Percentiles rank a stretch among this genome's conserved stretches.
phyloP scores from a whole-genome alignment of 1,140 invertebrate species.

The Sycophaga agraensis region DNA sequence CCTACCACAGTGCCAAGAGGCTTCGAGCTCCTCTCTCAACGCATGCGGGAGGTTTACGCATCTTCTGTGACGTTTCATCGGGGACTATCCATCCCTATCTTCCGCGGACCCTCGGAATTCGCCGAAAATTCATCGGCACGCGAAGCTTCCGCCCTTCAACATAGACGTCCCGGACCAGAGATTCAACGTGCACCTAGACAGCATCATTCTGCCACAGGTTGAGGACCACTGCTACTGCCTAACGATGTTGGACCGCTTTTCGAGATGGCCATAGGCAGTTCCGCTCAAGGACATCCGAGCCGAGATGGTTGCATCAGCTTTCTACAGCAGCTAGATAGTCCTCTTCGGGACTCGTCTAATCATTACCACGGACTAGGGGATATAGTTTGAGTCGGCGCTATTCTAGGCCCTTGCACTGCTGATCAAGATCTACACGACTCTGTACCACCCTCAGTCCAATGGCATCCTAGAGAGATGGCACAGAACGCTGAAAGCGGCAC shows the following conservation, averaged over 20 bases:
- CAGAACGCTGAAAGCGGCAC: background rate
- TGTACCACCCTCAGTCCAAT: background rate
- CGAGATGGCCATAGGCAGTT: too few relatives aligned
- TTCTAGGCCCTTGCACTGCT: slow-evolving; percentile 16
- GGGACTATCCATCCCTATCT: background rate
- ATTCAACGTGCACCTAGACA: slow-evolving; percentile 50
- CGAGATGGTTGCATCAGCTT: slow-evolving; percentile 39
- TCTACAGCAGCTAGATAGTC: slow-evolving; percentile 42
- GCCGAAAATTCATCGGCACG: slow-evolving; percentile 34
- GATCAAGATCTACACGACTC: background rate
- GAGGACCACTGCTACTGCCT: slow-evolving; percentile 47
- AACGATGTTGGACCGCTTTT: slow-evolving; percentile 53
- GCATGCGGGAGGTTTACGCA: background rate
- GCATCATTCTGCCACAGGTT: slow-evolving; percentile 47
- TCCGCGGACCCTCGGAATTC: slow-evolving; percentile 6
- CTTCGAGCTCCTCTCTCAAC: background rate
- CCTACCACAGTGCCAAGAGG: slow-evolving; percentile 5
- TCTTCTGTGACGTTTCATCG: background rate
- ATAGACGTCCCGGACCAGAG: slow-evolving; percentile 21
- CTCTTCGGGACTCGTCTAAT: slow-evolving; percentile 38
- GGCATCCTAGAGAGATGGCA: slow-evolving; percentile 5
- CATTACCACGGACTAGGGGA: slow-evolving; percentile 42
- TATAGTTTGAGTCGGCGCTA: slow-evolving; percentile 41
- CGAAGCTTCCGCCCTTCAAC: background rate
- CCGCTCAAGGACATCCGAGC: slow-evolving; percentile 50